These are phyloP conservation scores for Argyresthia albistria DNA, from an alignment of 2,888 invertebrate species.

Conservation along the genomic window DNA sequence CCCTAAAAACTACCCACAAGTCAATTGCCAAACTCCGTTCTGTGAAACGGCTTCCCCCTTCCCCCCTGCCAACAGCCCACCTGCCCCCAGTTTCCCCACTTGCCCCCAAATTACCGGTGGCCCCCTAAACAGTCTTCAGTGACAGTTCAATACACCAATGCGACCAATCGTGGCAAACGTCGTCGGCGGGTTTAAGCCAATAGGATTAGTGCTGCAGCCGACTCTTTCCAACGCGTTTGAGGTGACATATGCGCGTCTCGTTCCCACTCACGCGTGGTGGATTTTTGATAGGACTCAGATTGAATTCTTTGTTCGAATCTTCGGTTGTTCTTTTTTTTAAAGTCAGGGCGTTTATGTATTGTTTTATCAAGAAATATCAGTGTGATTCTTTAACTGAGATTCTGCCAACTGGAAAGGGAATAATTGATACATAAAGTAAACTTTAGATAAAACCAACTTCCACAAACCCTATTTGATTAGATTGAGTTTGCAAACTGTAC, in stretches of 20 bases:
- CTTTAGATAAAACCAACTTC: too few species aligned
- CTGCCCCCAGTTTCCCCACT: slow-evolving; percentile 22
- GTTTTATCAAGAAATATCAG: too few species aligned
- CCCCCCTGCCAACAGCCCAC: slow-evolving; percentile 5
- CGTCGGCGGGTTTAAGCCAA: slow-evolving; percentile 71
- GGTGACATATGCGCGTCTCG: slow-evolving; percentile 25
- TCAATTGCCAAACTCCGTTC: slow-evolving; percentile 69
- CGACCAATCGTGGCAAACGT: slow-evolving; percentile 71
- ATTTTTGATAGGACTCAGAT: slow-evolving; percentile 69
- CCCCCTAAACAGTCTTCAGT: slow-evolving; percentile 64
- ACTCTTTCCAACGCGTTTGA: slow-evolving; percentile 26
- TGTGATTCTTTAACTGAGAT: too few species aligned
- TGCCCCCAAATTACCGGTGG: slow-evolving; percentile 53
- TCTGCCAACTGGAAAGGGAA: too few species aligned
- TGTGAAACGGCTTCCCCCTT: slow-evolving; percentile 39
- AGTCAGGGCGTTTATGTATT: too few species aligned
- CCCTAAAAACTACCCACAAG: slow-evolving; percentile 69
- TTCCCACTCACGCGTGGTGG: slow-evolving; percentile 44
- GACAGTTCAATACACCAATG: slow-evolving; percentile 70
- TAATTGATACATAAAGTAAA: too few species aligned
- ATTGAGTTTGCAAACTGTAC: too few species aligned
- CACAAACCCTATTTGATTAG: too few species aligned
- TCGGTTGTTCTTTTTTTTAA: slow-evolving; percentile 44
- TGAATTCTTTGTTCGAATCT: slow-evolving; percentile 62
- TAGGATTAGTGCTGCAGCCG: slow-evolving; percentile 60